Evolutionary conservation across 2,888 invertebrate genomes (phyloP).

Genomic region (Dysmachus trigonus): DNA sequence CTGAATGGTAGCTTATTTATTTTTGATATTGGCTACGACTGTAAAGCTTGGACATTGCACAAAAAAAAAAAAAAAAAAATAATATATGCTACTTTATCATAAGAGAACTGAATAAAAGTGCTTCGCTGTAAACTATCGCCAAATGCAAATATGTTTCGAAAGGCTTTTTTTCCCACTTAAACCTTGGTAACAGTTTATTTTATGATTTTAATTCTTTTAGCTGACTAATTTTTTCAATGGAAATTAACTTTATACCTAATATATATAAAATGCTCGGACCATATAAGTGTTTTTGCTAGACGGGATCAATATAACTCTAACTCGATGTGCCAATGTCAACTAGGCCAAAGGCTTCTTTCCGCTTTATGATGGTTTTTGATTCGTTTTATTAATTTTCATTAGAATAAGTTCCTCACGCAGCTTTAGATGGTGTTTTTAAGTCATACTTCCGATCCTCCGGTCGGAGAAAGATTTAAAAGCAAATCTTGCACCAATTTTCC

Average conservation of each 20-base stretch:
- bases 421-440: conserved; percentile 39
- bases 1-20: conserved; percentile 12
- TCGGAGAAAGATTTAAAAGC: conserved; percentile 13
- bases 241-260: background rate
- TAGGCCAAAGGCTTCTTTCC: background rate
- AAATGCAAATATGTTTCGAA: background rate
- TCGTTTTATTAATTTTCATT: background rate
- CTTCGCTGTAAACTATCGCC: conserved; percentile 23
- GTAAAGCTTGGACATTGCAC: conserved; percentile 26
- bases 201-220: background rate
- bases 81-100: background rate
- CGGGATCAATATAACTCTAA: background rate
- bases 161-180: background rate
- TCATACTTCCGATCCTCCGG: background rate
- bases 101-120: conserved; percentile 8
- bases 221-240: background rate
- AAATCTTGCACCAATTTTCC: conserved; percentile 28
- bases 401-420: conserved; percentile 32
- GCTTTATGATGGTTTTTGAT: conserved; percentile 29
- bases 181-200: background rate
- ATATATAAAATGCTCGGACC: background rate
- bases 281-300: conserved; percentile 13
- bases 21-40: background rate
- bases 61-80: background rate
- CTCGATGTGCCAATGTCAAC: background rate